phyloP scores from a whole-genome alignment of 2,888 invertebrate species.

The Arrhopalites spinosus region DNA sequence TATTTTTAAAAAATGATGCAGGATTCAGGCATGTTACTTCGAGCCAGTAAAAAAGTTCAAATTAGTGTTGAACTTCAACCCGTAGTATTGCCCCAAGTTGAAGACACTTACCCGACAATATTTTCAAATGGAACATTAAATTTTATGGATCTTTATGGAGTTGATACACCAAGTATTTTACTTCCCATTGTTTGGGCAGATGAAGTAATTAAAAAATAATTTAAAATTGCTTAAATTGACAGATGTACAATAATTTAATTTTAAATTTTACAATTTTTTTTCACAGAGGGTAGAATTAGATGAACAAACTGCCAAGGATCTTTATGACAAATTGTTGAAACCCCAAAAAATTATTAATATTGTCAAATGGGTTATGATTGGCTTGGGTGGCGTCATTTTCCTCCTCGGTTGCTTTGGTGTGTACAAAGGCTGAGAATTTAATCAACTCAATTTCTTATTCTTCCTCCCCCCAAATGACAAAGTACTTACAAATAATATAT shows the following conservation, averaged over 20 bases:
- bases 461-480: background rate
- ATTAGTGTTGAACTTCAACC: constrained; percentile 43
- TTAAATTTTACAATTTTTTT: background rate
- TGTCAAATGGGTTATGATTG: constrained; percentile 38
- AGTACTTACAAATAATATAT: background rate
- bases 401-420: constrained; percentile 17
- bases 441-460: background rate
- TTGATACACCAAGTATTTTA: constrained; percentile 37
- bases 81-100: no score
- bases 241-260: background rate
- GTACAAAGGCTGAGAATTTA: background rate
- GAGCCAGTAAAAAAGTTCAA: constrained; percentile 43
- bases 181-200: constrained; percentile 54
- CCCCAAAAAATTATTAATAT: constrained; percentile 36
- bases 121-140: constrained; percentile 1
- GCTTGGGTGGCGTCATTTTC: constrained; percentile 21
- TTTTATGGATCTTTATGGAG: no score
- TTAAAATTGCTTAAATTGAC: background rate
- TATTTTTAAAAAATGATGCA: background rate
- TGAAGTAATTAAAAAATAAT: constrained; percentile 41
- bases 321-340: constrained; percentile 38
- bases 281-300: constrained; percentile 34
- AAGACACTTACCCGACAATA: background rate
- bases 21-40: constrained; percentile 37
- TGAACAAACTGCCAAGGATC: constrained; percentile 30